Base-by-base conservation (phyloP, 2,888 invertebrate species). In the Acleris cristana region DNA sequence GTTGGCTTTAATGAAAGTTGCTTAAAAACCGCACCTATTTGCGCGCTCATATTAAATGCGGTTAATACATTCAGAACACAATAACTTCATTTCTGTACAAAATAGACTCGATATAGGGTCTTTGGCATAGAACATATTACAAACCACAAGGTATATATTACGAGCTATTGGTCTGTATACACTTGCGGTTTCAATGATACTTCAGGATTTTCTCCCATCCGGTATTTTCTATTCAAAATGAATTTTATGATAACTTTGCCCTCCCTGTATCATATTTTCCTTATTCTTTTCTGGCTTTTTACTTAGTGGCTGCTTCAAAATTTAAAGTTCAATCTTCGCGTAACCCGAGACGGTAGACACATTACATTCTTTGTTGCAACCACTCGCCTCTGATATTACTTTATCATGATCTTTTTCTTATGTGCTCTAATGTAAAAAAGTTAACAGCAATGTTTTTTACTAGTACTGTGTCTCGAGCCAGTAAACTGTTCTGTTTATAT, bases 311-410 rank as follows among this genome's bases (percentile, higher is more conserved):
- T 65, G 55, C 60, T 61, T 65, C 44, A 65, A 65, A 60, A 55
- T 61, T 65, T 61, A 65, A 65, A 65, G 49, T 65, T 61, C 65
- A 60, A 65, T 65, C 60, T 65, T 61, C 44, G 49, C 49, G 34
- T 18, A 23, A 23, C 30, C 48, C 40, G 40, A 49, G 26, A 52
- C 54, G 21, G 40, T n/a, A 55, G 49, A 60, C 8, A 40, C 48
- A 65, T 55, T 65, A 65, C 44, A 55, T 60, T 51, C 60, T 55
- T 60, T 51, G 26, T 55, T 26, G 26, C 44, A 34, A 34, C 55
- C 34, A 55, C 56, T 44, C 44, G 16, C 56, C 44, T 44, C 56
- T 2, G 44, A 8, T 12, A 44, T 56, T 56, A 56, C 56, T 44
- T 56, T 44, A 56, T 44, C 56, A 44, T 56, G 21, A 44, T 21